Base-by-base conservation (phyloP, 1,140 invertebrate genomes). In the Acromyrmex charruanus region DNA sequence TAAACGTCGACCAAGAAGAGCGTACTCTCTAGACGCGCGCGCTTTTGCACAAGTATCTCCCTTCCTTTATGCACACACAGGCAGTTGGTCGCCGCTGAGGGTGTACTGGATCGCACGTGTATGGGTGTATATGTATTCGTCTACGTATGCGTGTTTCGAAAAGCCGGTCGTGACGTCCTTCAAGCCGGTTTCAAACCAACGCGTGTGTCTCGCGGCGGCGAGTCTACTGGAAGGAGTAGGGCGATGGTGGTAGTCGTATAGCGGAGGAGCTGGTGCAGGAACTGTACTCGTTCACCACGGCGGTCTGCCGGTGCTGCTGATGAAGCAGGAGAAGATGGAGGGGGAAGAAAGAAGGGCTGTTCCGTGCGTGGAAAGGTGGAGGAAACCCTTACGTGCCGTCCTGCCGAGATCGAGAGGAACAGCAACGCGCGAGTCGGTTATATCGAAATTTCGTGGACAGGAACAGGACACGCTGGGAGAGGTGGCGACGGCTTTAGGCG, bases 131-230 rank as follows among this genome's bases (percentile, higher is more conserved):
- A 82, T 68, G 21, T 49, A 21, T 84, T 55, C 82, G 25, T 18
- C 31, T 77, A 69, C 44, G 75, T 90, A 55, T 87, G 58, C 82
- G 87, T 87, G 80, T 87, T 66, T 87, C 85, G 69, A 85, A 89
- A 91, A 87, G 89, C 87, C 87, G 85, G 80, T 91, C 86, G 86
- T 87, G 81, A 84, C 75, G 87, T 91, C 81, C 88, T 90, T 89
- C 65, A 87, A 87, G 88, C 87, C 80, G 88, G 81, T 91, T 88
- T 90, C 79, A 88, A 88, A 85, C 87, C 77, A 89, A 89, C 89
- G 89, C 86, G 89, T 84, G 72, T 89, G 72, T 89, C 89, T 88
- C 66, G 77, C 61, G 63, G 71, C 71, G 55, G 71, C 39, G 82
- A 81, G 61, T 89, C 85, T 91, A 88, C 81, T 87, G 81, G 87